Percentiles rank a stretch among this genome's conserved stretches.
Conservation (phyloP, 2,888 invertebrate species). For the Gymnocheta viridis region DNA sequence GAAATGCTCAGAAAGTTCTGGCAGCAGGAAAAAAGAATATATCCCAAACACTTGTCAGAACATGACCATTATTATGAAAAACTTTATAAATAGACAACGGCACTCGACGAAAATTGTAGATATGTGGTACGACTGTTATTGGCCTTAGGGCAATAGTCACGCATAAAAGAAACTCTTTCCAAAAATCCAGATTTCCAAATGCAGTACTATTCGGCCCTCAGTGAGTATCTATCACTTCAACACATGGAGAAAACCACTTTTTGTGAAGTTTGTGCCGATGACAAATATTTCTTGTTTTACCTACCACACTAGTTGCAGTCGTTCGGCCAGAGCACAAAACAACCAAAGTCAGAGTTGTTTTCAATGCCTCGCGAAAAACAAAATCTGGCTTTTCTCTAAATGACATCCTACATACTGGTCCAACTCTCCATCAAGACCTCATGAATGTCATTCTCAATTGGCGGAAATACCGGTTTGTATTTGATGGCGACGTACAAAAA, state of each 20-base stretch:
- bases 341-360: too few relatives aligned
- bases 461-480: constrained; percentile 4
- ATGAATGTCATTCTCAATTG: constrained; percentile 8
- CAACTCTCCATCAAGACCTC: constrained; percentile 13
- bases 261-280: constrained; percentile 16
- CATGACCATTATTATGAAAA: not conserved
- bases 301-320: constrained; percentile 18
- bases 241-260: constrained; percentile 30
- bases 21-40: not conserved
- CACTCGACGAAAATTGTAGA: too few relatives aligned
- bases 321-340: constrained; percentile 12
- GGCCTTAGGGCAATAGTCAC: not conserved
- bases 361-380: too few relatives aligned
- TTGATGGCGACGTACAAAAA: too few relatives aligned
- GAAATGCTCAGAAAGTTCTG: not conserved
- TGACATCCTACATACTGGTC: constrained; percentile 7
- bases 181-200: not conserved
- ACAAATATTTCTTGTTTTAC: constrained; percentile 23
- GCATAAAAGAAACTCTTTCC: not conserved
- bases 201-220: constrained; percentile 2
- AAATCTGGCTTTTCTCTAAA: not conserved
- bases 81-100: not conserved
- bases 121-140: too few relatives aligned
- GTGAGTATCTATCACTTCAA: constrained; percentile 16
- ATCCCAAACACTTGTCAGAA: not conserved